These are phyloP conservation scores for Acanthoscelides obtectus DNA, from an alignment of 2,888 invertebrate species.

Conservation along the genomic window DNA sequence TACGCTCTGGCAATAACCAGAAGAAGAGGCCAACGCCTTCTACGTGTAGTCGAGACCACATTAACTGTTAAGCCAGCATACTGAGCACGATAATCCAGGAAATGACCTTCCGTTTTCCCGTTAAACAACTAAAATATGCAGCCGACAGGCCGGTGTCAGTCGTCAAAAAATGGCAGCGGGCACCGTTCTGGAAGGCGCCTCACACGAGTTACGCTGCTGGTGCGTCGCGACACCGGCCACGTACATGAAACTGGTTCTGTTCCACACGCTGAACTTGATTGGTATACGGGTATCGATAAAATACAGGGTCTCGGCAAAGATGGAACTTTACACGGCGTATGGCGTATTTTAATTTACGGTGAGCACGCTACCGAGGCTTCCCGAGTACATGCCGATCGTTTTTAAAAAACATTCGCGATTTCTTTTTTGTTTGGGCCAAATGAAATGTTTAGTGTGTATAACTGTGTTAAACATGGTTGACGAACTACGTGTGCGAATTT, in stretches of 20 bases:
- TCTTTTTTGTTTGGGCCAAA: too few relatives aligned
- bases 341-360: too few relatives aligned
- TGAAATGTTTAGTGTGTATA: too few relatives aligned
- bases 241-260: not conserved
- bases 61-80: not conserved
- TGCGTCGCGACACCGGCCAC: not conserved
- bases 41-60: not conserved
- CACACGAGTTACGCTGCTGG: not conserved
- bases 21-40: not conserved
- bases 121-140: not conserved
- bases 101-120: not conserved
- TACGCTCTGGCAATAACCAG: not conserved
- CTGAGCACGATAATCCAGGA: not conserved
- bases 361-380: too few relatives aligned
- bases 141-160: not conserved
- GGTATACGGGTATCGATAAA: not conserved
- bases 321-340: too few relatives aligned
- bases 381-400: too few relatives aligned
- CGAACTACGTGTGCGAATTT: too few relatives aligned
- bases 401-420: too few relatives aligned
- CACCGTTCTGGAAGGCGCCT: not conserved
- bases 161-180: not conserved
- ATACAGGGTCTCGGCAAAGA: too few relatives aligned
- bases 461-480: too few relatives aligned
- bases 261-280: not conserved